These are phyloP conservation scores for Typhlichthys subterraneus DNA, from an alignment of 2,797 vertebrate genomes.

Conservation along the genomic window DNA sequence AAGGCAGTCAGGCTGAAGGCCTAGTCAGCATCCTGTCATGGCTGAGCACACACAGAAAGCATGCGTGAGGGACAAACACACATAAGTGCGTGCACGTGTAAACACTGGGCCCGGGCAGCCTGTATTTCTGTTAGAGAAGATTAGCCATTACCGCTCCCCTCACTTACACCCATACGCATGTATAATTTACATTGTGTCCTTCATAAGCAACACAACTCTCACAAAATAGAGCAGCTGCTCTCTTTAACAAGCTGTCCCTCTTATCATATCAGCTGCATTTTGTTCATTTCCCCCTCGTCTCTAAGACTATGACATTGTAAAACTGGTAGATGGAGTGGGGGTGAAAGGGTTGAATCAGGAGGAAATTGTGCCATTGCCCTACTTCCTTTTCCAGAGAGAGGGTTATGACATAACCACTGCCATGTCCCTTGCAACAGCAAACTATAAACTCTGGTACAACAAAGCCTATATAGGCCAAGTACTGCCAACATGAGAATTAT, in stretches of 20 bases:
- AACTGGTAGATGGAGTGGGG: constrained; percentile 10
- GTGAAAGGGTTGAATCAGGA: constrained; percentile 14
- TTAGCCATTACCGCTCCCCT: constrained; percentile 62
- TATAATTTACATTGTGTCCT: constrained; percentile 8
- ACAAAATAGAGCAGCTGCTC: constrained; percentile 42
- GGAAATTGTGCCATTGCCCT: constrained; percentile 70
- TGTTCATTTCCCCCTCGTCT: constrained; percentile 29
- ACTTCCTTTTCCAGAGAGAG: constrained; percentile 64
- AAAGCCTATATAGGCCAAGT: constrained; percentile 40
- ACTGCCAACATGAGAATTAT: constrained; percentile 56
- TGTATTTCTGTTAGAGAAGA: constrained; percentile 78
- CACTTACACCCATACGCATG: constrained; percentile 22
- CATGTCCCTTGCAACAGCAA: constrained; percentile 48
- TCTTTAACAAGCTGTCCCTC: constrained; percentile 4
- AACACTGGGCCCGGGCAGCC: constrained; percentile 54
- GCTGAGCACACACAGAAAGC: background rate
- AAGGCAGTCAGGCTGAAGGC: background rate
- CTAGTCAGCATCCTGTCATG: background rate
- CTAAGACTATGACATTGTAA: constrained; percentile 21
- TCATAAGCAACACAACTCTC: constrained; percentile 23
- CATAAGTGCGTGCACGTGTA: constrained; percentile 26
- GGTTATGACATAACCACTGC: constrained; percentile 60
- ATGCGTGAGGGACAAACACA: constrained; percentile 4
- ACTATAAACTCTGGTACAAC: constrained; percentile 41
- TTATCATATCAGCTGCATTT: constrained; percentile 10